These are phyloP conservation scores for Prosopocoilus inquinatus DNA, from an alignment of 2,888 invertebrate genomes.

Conservation along the genomic window DNA sequence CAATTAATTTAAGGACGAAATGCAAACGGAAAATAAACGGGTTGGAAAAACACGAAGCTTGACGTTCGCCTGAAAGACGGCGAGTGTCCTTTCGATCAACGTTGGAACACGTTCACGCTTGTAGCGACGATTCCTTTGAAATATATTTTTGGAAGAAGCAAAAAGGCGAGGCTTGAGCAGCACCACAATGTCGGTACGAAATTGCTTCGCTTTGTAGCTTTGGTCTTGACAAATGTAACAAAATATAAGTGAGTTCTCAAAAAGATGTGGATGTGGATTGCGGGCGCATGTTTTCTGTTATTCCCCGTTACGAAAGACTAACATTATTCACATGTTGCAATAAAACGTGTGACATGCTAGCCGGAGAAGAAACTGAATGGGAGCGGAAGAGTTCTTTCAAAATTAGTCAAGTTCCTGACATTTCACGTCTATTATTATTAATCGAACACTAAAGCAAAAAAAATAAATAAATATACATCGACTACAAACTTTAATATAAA, in stretches of 20 bases:
- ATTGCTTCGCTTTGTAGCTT: constrained; percentile 24
- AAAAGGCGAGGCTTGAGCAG: constrained; percentile 15
- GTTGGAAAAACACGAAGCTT: constrained; percentile 10
- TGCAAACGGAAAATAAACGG: constrained; percentile 17
- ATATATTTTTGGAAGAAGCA: constrained; percentile 28
- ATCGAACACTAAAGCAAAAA: too few relatives aligned
- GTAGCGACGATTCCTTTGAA: constrained; percentile 30
- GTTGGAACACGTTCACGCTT: constrained; percentile 27
- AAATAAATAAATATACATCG: too few relatives aligned
- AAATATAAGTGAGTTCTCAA: constrained; percentile 15
- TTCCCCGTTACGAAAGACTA: background rate
- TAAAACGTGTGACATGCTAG: background rate
- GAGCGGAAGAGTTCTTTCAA: too few relatives aligned
- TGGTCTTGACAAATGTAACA: constrained; percentile 19
- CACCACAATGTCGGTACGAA: constrained; percentile 17
- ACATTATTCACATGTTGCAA: background rate
- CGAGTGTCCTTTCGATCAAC: constrained; percentile 29
- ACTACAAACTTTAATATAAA: too few relatives aligned
- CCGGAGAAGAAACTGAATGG: too few relatives aligned
- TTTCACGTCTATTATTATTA: too few relatives aligned
- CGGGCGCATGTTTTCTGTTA: constrained; percentile 5
- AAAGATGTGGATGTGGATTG: constrained; percentile 9
- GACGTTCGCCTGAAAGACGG: constrained; percentile 22
- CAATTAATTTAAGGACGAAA: constrained; percentile 7
- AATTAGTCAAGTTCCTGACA: too few relatives aligned